Evolutionary conservation across 2,113 vertebrate genomes (phyloP).

Genomic region (Catharus fuscescens): DNA sequence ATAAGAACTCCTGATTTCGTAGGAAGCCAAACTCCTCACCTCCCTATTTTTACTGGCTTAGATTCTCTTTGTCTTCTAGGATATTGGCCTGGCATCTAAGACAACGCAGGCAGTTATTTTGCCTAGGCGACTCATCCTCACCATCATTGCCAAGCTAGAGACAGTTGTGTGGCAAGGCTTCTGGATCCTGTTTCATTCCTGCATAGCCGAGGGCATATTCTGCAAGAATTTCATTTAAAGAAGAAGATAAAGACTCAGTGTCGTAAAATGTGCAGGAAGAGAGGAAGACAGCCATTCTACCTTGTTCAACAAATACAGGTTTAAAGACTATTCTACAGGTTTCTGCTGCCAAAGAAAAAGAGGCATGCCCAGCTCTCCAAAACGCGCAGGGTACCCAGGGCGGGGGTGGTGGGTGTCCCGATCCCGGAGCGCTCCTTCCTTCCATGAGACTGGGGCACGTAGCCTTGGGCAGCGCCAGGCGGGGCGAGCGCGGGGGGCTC

Average conservation of each 20-base stretch:
- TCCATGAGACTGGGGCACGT: no score
- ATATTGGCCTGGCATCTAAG: not conserved
- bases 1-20: not conserved
- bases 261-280: not conserved
- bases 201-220: not conserved
- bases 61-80: not conserved
- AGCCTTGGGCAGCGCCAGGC: not conserved
- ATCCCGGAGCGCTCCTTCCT: not conserved
- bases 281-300: not conserved
- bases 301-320: not conserved
- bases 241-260: not conserved
- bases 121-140: not conserved
- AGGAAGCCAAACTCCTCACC: not conserved
- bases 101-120: accelerated
- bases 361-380: not conserved
- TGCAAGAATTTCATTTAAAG: not conserved
- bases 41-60: not conserved
- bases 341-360: not conserved
- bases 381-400: accelerated
- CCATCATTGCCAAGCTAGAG: accelerated
- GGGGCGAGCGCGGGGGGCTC: accelerated
- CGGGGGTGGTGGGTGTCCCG: not conserved
- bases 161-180: not conserved
- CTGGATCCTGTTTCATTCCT: not conserved
- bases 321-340: not conserved